These are phyloP conservation scores for Cydia amplana DNA, from an alignment of 1,140 invertebrate genomes.

Conservation along the genomic window DNA sequence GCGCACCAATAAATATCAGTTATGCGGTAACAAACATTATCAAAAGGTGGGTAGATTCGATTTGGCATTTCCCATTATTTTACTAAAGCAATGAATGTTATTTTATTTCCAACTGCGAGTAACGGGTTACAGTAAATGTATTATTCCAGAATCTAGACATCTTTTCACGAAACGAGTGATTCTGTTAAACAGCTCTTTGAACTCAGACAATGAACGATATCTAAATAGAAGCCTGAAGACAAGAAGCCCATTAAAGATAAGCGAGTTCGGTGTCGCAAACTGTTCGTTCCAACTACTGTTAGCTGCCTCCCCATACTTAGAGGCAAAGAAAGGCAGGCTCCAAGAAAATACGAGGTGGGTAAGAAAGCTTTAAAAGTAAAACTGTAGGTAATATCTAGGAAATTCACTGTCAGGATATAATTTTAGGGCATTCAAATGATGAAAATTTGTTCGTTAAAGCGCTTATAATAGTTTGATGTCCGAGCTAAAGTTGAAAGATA, in stretches of 20 bases:
- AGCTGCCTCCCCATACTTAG: neutral
- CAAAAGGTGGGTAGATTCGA: neutral
- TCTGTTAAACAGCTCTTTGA: constrained; percentile 21
- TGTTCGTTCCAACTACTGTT: constrained; percentile 8
- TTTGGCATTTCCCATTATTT: constrained; percentile 4
- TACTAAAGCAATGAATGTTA: neutral
- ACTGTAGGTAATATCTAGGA: neutral
- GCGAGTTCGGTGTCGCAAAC: constrained; percentile 14
- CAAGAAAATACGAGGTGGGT: neutral
- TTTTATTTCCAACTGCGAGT: neutral
- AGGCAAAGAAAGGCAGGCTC: neutral
- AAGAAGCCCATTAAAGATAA: constrained; percentile 10
- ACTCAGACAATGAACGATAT: constrained; percentile 27
- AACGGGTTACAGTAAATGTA: neutral
- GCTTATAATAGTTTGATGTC: neutral
- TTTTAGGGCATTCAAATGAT: neutral
- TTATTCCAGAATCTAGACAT: constrained; percentile 8
- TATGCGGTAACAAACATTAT: neutral
- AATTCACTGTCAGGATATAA: neutral
- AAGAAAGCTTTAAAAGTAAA: constrained; percentile 10
- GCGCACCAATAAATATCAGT: neutral
- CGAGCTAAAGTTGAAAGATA: too few species aligned
- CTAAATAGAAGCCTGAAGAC: constrained; percentile 25
- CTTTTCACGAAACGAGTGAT: constrained; percentile 10
- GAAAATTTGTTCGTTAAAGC: neutral